A percentile compares a stretch with the other conserved stretches of the same genome.
Evolutionary conservation across 2,113 vertebrate genomes (phyloP).

Genomic region (Labeo catla): DNA sequence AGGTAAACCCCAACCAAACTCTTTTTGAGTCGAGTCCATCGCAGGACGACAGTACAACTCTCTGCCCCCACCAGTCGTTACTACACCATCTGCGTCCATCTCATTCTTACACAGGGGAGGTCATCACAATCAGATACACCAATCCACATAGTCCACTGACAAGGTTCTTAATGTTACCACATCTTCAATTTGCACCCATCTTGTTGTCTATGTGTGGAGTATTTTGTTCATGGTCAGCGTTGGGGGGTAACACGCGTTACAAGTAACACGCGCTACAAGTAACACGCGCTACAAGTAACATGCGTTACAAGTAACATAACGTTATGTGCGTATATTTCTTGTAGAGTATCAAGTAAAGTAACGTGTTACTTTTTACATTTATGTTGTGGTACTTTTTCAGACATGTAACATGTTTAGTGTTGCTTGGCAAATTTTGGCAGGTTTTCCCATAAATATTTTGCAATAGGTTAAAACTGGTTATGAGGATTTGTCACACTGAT

Average conservation of each 20-base stretch:
- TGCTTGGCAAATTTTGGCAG: too few species aligned
- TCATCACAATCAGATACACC: conserved; percentile 66
- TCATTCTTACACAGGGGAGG: conserved; percentile 77
- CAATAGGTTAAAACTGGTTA: too few species aligned
- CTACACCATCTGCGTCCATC: conserved; percentile 72
- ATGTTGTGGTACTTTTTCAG: background rate
- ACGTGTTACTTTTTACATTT: background rate
- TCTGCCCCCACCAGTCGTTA: conserved; percentile 65
- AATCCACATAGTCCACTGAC: conserved; percentile 42
- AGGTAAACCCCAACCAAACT: conserved; percentile 48
- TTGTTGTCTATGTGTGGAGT: conserved; percentile 76
- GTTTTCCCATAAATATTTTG: too few species aligned
- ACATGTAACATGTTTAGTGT: background rate
- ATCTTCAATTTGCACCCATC: conserved; percentile 71
- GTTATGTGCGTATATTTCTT: background rate
- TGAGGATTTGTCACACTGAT: too few species aligned
- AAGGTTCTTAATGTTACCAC: conserved; percentile 64
- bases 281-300: conserved; percentile 15
- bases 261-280: background rate
- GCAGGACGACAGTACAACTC: conserved; percentile 55
- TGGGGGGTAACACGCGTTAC: conserved; percentile 8
- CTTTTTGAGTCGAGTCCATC: conserved; percentile 61
- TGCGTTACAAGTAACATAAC: background rate
- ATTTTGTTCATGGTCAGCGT: conserved; percentile 63
- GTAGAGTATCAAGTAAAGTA: background rate